Percentiles rank a stretch among this genome's conserved stretches.
phyloP scores from a whole-genome alignment of 2,888 invertebrate species.

The Capitulum mitella region DNA sequence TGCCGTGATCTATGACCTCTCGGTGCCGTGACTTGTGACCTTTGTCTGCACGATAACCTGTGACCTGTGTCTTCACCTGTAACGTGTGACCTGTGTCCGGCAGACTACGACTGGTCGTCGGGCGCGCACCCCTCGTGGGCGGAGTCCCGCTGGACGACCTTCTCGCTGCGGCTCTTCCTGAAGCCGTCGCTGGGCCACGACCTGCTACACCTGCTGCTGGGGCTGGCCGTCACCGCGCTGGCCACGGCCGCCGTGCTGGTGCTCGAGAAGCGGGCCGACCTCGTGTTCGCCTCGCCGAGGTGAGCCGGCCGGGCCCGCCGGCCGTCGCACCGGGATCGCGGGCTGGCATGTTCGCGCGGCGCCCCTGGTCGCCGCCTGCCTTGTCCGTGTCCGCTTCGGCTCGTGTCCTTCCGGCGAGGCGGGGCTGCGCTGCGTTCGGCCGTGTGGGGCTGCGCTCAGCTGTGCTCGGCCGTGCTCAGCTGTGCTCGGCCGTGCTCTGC shows the following conservation, averaged over 20 bases:
- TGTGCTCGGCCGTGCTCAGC: too few species aligned
- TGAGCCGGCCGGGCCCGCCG: neutral
- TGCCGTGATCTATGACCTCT: too few species aligned
- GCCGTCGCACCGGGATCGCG: neutral
- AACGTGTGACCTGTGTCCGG: too few species aligned
- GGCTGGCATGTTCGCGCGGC: too few species aligned
- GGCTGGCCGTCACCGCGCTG: conserved; percentile 48
- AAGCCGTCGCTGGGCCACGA: conserved; percentile 55
- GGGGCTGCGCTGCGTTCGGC: too few species aligned
- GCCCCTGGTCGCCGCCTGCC: too few species aligned
- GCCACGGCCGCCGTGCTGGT: conserved; percentile 48
- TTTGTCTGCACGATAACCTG: too few species aligned
- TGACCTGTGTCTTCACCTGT: too few species aligned
- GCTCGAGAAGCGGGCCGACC: neutral
- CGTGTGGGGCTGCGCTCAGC: too few species aligned
- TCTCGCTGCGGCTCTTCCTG: conserved; percentile 69
- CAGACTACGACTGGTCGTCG: conserved; percentile 63
- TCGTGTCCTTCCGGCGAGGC: too few species aligned
- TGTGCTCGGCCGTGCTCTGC: neutral
- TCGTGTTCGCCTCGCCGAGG: conserved; percentile 20
- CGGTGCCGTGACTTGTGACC: too few species aligned
- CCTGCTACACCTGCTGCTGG: conserved; percentile 51
- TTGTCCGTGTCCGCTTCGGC: too few species aligned
- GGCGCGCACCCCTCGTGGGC: conserved; percentile 78
- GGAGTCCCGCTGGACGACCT: conserved; percentile 72